Evolutionary conservation across 2,888 invertebrate genomes (phyloP).

Genomic region (Alsophila aescularia): DNA sequence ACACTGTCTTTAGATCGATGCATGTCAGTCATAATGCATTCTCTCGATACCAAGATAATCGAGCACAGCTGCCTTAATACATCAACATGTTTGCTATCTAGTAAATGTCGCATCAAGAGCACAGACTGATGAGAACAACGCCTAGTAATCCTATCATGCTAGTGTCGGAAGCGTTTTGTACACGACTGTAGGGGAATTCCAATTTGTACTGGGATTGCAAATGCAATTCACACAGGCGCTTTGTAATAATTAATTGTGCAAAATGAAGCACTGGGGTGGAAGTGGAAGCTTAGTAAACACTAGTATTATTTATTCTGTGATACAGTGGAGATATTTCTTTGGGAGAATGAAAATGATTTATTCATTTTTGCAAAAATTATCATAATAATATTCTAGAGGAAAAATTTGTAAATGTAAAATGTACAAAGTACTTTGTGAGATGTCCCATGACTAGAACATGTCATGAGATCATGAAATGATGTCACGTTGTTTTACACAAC

Average conservation of each 20-base stretch:
- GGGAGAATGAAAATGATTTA: not conserved
- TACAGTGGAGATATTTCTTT: not conserved
- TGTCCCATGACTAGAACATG: no score
- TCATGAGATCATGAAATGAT: no score
- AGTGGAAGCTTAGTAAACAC: not conserved
- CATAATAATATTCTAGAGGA: no score
- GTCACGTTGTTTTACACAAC: no score
- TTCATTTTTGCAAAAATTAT: no score
- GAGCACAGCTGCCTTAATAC: not conserved
- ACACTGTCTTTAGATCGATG: not conserved
- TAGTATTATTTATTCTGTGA: no score
- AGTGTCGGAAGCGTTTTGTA: slow-evolving; percentile 23
- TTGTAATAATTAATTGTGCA: slow-evolving; percentile 11
- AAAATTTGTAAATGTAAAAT: no score
- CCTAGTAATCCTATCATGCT: slow-evolving; percentile 20
- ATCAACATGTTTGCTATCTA: slow-evolving; percentile 1
- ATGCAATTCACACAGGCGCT: slow-evolving; percentile 29
- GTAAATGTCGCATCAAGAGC: slow-evolving; percentile 9
- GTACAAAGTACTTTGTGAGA: no score
- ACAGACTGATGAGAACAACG: slow-evolving; percentile 15
- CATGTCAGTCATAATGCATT: not conserved
- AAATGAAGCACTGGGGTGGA: slow-evolving; percentile 2
- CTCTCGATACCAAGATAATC: not conserved
- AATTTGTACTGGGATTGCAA: slow-evolving; percentile 39
- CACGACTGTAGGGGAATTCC: slow-evolving; percentile 35